These are phyloP conservation scores for Mormoops blainvillei DNA, from an alignment of 2,113 vertebrate genomes.

Conservation along the genomic window DNA sequence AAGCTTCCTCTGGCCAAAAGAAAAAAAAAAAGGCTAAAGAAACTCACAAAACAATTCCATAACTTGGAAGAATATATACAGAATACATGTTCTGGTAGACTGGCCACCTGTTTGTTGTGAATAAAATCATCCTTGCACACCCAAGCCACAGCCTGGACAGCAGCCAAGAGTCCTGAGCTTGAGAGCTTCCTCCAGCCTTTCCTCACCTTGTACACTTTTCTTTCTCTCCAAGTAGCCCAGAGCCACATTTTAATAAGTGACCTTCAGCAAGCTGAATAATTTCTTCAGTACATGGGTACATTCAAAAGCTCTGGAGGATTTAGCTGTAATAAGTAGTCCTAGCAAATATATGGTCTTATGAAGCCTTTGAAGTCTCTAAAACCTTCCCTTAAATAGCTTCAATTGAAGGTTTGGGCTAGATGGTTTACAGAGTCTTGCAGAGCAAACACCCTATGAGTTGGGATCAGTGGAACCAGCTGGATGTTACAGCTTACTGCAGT, in stretches of 20 bases:
- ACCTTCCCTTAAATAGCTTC: conserved; percentile 57
- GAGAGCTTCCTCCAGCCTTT: background rate
- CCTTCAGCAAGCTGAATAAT: conserved; percentile 67
- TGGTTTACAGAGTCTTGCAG: conserved; percentile 49
- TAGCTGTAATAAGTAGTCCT: conserved; percentile 57
- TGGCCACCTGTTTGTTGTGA: background rate
- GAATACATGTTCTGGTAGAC: background rate
- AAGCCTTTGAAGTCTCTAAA: conserved; percentile 70
- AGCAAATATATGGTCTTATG: conserved; percentile 44
- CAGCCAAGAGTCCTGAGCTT: background rate
- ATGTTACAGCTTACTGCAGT: background rate
- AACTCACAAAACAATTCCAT: background rate
- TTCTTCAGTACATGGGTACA: conserved; percentile 50
- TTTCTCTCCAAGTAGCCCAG: conserved; percentile 37
- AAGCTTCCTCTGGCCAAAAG: background rate
- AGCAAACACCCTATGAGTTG: conserved; percentile 47
- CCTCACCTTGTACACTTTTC: background rate
- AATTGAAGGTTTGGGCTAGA: conserved; percentile 43
- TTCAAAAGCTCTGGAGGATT: conserved; percentile 64
- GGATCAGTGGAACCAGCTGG: conserved; percentile 44
- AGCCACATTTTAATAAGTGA: conserved; percentile 67
- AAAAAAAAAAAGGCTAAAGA: background rate
- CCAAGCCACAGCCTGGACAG: background rate
- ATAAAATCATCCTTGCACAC: background rate
- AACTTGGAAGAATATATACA: background rate